phyloP scores from a whole-genome alignment of 2,888 invertebrate genomes.

The Tenthredo livida region DNA sequence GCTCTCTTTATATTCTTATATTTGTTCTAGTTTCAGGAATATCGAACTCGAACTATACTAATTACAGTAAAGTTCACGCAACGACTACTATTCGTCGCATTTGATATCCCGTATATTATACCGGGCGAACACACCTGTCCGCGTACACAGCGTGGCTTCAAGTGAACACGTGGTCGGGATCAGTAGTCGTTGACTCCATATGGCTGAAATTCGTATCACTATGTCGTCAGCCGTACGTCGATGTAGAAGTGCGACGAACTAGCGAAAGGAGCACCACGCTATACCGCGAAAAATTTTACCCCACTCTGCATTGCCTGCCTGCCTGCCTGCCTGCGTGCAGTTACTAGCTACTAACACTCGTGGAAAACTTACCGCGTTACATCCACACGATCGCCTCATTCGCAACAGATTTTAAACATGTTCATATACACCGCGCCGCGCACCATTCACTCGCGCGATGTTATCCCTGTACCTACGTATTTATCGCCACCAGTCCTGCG shows the following conservation, averaged over 20 bases:
- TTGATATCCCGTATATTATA: neutral
- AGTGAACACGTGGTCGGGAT: slow-evolving; percentile 42
- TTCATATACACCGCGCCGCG: neutral
- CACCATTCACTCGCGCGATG: neutral
- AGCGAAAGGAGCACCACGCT: slow-evolving; percentile 7
- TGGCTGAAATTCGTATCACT: slow-evolving; percentile 35
- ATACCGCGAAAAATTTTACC: neutral
- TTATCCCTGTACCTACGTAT: neutral
- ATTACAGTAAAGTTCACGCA: neutral
- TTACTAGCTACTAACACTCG: neutral
- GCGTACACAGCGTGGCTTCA: slow-evolving; percentile 26
- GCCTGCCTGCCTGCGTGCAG: no score
- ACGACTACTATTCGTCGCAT: neutral
- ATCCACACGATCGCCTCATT: neutral
- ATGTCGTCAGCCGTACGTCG: slow-evolving; percentile 45
- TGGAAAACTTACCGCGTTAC: neutral
- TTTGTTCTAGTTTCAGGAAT: neutral
- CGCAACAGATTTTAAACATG: neutral
- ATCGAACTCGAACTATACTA: neutral
- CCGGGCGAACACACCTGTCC: slow-evolving; percentile 28
- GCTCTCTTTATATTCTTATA: neutral
- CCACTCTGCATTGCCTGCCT: neutral
- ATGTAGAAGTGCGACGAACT: neutral
- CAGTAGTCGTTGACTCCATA: slow-evolving; percentile 30
- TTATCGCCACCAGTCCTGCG: neutral